These are phyloP conservation scores for Schizotus pectinicornis DNA, from an alignment of 2,888 invertebrate species.

Conservation along the genomic window DNA sequence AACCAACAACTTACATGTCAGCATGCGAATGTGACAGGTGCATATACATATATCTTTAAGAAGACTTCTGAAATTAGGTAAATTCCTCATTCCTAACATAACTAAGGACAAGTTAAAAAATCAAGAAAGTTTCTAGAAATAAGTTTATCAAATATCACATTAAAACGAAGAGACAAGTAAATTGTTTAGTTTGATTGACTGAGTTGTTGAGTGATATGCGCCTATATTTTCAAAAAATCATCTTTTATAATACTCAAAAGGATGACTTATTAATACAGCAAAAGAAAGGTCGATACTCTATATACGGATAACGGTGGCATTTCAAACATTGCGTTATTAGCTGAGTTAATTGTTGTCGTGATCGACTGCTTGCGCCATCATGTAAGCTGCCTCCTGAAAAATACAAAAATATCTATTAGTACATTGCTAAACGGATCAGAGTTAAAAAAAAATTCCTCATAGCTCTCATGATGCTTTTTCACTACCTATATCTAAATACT, in stretches of 20 bases:
- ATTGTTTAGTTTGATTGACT: constrained; percentile 5
- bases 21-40: constrained; percentile 29
- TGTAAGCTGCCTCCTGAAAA: constrained; percentile 28
- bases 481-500: too few relatives aligned
- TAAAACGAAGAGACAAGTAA: constrained; percentile 3
- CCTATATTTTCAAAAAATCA: constrained; percentile 6
- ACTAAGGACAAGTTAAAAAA: neutral
- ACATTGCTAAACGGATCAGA: too few relatives aligned
- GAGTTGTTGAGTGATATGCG: neutral
- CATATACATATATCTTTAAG: constrained; percentile 1
- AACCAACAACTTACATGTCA: constrained; percentile 23
- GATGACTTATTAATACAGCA: constrained; percentile 11
- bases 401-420: constrained; percentile 10
- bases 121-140: neutral
- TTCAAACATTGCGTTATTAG: constrained; percentile 20
- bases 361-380: constrained; percentile 31
- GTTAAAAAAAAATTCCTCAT: neutral
- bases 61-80: neutral
- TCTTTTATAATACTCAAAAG: constrained; percentile 16
- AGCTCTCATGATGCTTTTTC: too few relatives aligned
- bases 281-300: constrained; percentile 15
- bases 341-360: constrained; percentile 27
- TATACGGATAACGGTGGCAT: constrained; percentile 18
- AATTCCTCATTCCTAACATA: neutral
- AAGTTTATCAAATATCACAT: neutral